Base-by-base conservation (phyloP, 2,797 vertebrate species). In the Ceryle rudis region DNA sequence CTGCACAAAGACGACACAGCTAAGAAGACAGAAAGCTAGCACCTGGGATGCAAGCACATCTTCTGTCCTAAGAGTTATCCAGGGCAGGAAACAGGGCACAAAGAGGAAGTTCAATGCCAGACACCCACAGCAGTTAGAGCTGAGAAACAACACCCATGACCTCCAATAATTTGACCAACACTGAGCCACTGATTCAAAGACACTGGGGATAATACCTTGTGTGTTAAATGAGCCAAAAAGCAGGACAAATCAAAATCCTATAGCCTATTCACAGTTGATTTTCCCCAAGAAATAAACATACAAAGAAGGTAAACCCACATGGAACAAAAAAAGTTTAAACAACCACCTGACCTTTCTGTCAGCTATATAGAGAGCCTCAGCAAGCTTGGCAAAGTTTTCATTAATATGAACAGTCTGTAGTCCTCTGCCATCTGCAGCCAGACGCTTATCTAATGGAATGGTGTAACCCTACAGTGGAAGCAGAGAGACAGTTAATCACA, bases 341-440 rank as follows among this genome's bases (percentile, higher is more conserved):
- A 93, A 92, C 4, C 64, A 82, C 77, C 91, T 75, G 95, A 99
- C 99, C 99, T 99, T 99, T 98, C 99, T 99, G 95, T 99, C 99
- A 61, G 99, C 99, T 54, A 99, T 99, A 95, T 99, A 99, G 35
- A 99, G 98, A 0, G 99, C 99, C 96, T 99, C 99, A 5, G 99
- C 99, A 93, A 99, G 97, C 97, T 99, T 99, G 84, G 99, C 99
- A 90, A 99, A 99, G 96, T 99, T 99, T 96, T 99, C 99, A 84
- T 99, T 99, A 82, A 99, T 99, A 91, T 99, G 99, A 93, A 99
- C 99, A 0, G 99, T 99, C 97, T 99, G 99, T 65, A 99, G 90
- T 54, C 99, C 99, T 96, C 99, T 97, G 52, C 99, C 99, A 73
- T 99, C 99, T 18, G 99, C 99, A 86, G 99, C 99, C 96, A 99